Evolutionary conservation across 2,113 vertebrate species (phyloP), one percentile per base, ranked within the genome.

Genomic region (Trematocara macrostoma): DNA sequence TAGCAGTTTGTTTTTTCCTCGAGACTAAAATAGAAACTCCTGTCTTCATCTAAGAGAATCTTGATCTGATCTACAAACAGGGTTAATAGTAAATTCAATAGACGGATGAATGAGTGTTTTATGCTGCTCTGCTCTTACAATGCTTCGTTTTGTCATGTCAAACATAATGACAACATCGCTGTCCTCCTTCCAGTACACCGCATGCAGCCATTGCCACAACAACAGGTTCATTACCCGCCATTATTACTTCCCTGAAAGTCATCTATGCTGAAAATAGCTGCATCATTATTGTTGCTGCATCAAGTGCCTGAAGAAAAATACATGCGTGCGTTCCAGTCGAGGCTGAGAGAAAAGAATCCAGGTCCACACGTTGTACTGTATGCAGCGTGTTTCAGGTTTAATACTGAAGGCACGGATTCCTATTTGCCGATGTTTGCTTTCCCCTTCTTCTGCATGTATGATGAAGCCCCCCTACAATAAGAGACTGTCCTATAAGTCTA

Each of bases 201-300:
- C 16, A n/a, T 20, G 51, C 84, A 49, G 71, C 29, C 71, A 14
- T 79, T 82, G 84, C 34, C 23, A 15, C 67, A 56, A 56, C 31
- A 64, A 57, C 20, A 76, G 74, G 52, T 78, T 91, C 67, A 89
- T 94, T 91, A 90, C 64, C 76, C 56, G 20, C 6, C 76, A 79
- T 23, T 51, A 88, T 64, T 49, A 85, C 40, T 84, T 82, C 83
- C 53, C 71, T 84, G 34, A 82, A 74, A 76, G 81, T 71, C 59
- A 49, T 45, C 71, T 31, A 11, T 34, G 78, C 86, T 88, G 42
- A 82, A 88, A 86, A 92, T 78, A 85, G 79, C 81, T 84, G 29
- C 82, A 47, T 38, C 56, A 6, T 34, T 47, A 55, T 78, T 35
- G 6, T 18, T 52, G 15, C 57, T 64, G 81, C 35, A 88, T 82